Evolutionary conservation across 2,797 vertebrate genomes (phyloP).

Genomic region (Arrhamphus sclerolepis): DNA sequence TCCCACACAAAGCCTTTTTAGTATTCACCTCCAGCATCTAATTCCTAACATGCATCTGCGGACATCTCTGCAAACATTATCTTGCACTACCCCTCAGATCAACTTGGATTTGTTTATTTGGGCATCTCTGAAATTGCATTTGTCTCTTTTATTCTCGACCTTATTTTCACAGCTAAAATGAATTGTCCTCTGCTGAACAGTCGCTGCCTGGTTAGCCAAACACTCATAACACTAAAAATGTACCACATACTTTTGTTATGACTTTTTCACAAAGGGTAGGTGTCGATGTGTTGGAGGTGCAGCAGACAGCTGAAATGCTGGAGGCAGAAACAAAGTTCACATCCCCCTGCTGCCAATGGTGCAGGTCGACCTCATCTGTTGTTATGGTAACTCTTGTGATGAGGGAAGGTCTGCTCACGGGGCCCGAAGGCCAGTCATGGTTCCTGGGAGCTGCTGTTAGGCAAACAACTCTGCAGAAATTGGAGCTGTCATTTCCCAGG

Average conservation of each 20-base stretch:
- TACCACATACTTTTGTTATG: not conserved
- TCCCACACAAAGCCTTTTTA: conserved; percentile 37
- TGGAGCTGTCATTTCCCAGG: conserved; percentile 65
- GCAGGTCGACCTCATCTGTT: conserved; percentile 69
- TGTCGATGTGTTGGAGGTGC: conserved; percentile 36
- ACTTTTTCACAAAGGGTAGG: conserved; percentile 26
- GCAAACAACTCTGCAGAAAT: conserved; percentile 62
- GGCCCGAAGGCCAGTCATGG: conserved; percentile 61
- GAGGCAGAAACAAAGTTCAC: conserved; percentile 71
- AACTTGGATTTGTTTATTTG: conserved; percentile 44
- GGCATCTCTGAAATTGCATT: conserved; percentile 49
- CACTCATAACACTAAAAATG: conserved; percentile 17
- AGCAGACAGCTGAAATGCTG: conserved; percentile 52
- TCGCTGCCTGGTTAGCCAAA: conserved; percentile 31
- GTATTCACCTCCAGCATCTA: conserved; percentile 28
- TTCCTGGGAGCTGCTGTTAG: conserved; percentile 51
- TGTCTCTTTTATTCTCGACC: conserved; percentile 52
- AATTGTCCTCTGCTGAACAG: conserved; percentile 40
- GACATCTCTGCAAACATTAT: conserved; percentile 31
- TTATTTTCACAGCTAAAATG: conserved; percentile 45
- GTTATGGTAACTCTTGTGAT: conserved; percentile 75
- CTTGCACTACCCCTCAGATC: conserved; percentile 15
- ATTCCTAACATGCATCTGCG: conserved; percentile 20
- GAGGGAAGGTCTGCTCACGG: conserved; percentile 50
- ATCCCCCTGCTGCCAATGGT: conserved; percentile 54